Base-by-base conservation (phyloP, 2,888 invertebrate genomes). In the Cistogaster globosa region DNA sequence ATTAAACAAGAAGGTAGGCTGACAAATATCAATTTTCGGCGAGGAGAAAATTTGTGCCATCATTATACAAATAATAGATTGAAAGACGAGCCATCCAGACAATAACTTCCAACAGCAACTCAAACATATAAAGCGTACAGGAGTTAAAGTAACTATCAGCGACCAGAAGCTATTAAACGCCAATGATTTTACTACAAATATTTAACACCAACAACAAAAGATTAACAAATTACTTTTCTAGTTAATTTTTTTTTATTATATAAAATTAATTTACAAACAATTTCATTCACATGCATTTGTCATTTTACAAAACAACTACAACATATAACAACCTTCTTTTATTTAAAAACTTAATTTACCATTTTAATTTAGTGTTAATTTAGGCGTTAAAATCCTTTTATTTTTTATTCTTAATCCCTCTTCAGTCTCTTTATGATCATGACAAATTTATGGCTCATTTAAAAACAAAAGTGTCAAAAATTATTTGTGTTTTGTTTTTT, bases 391-490 rank as follows among this genome's bases (percentile, higher is more conserved):
- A 83, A 77, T 77, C 65, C 71, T 68, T 67, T 71, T 58, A 58
- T 11, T 42, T 67, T 14, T 32, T 53, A 4, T 45, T 63, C 57
- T 58, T 82, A 82, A 77, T 82, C 71, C 76, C 76, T 53, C 57
- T 75, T n/a, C 58, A 42, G 26, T 58, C 51, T 67, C 45, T 77
- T 76, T 65, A 82, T 67, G 76, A 71, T 77, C 71, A 72, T 83
- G 71, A 77, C 77, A 77, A 83, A 83, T 76, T 77, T 77, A 83
- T 83, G 71, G 71, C 71, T 77, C 76, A 71, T 83, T 83, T 67
- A 77, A 76, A 69, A 76, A 71, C 72, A 83, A 77, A 83, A 83
- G 82, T 83, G 82, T 83, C 82, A 83, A 72, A 83, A 83, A 77
- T 76, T 58, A 77, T 83, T 83, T 83, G 18, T 53, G 58, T 53